A percentile compares a stretch with the other conserved stretches of the same genome.
phyloP scores from a whole-genome alignment of 2,888 invertebrate species.

The Orchestes rusci region DNA sequence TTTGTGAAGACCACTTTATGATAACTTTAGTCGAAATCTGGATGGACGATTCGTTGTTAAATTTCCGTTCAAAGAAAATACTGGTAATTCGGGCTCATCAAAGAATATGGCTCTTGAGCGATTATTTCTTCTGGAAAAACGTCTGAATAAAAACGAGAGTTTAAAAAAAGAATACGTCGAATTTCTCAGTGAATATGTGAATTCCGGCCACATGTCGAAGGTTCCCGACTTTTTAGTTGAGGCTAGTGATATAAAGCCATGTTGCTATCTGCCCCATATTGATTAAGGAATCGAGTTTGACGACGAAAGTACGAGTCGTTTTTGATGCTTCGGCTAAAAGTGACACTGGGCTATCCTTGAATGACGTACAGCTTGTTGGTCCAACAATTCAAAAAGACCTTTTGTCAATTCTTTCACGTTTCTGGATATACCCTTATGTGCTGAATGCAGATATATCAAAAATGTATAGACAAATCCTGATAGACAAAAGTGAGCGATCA shows the following conservation, averaged over 20 bases:
- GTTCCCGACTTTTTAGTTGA: slow-evolving; percentile 1
- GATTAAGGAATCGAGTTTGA: slow-evolving; percentile 11
- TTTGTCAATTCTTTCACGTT: slow-evolving; percentile 10
- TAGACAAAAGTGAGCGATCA: slow-evolving; percentile 1
- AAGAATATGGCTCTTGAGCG: slow-evolving; percentile 6
- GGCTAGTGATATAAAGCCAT: neutral
- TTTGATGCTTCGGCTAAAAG: slow-evolving; percentile 17
- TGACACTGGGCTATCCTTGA: slow-evolving; percentile 17
- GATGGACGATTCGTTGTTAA: slow-evolving; percentile 1
- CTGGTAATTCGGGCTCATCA: neutral
- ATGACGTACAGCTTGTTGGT: slow-evolving; percentile 15
- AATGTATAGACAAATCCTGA: slow-evolving; percentile 16
- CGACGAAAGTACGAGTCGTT: slow-evolving; percentile 18
- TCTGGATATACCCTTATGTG: neutral
- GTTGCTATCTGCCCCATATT: slow-evolving; percentile 11
- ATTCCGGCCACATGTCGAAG: slow-evolving; percentile 11
- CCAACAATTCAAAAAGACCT: slow-evolving; percentile 18
- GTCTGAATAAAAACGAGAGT: slow-evolving; percentile 5
- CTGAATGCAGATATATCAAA: slow-evolving; percentile 17
- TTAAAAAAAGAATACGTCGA: slow-evolving; percentile 9
- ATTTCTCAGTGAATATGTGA: slow-evolving; percentile 11
- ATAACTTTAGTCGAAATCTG: neutral
- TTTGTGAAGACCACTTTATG: neutral
- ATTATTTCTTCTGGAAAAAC: slow-evolving; percentile 2
- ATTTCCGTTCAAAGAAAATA: slow-evolving; percentile 4